Evolutionary conservation across 2,888 invertebrate species (phyloP).

Genomic region (Caenorhabditis imperialis): DNA sequence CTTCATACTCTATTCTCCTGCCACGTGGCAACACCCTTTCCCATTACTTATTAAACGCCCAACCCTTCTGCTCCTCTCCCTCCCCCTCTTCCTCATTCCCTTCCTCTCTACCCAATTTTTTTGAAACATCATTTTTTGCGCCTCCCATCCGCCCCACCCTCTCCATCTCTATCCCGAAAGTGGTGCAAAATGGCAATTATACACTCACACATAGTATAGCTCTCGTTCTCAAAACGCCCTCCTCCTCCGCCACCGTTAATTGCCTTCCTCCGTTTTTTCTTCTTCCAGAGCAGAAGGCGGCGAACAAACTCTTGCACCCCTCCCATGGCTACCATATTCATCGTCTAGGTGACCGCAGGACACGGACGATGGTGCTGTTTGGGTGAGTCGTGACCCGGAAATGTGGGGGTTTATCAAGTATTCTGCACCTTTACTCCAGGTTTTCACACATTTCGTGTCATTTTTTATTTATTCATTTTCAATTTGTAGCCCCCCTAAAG

Average conservation of each 20-base stretch:
- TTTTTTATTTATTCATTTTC: no score
- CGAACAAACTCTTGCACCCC: no score
- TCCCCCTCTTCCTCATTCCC: background rate
- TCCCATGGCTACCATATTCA: slow-evolving; percentile 35
- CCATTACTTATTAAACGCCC: no score
- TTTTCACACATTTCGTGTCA: no score
- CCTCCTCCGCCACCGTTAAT: no score
- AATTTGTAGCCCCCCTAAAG: no score
- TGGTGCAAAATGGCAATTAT: slow-evolving; percentile 1
- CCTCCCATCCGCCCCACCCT: background rate
- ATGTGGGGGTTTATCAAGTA: no score
- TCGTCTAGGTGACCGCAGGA: slow-evolving; percentile 11
- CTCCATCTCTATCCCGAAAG: background rate
- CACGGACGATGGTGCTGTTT: slow-evolving; percentile 19
- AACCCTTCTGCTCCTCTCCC: background rate
- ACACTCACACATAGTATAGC: background rate
- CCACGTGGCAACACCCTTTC: no score
- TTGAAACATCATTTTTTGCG: slow-evolving; percentile 3
- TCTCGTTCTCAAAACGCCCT: background rate
- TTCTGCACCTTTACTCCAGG: no score
- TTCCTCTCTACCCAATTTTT: slow-evolving; percentile 2
- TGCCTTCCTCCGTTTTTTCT: no score
- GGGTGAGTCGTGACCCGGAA: slow-evolving; percentile 20
- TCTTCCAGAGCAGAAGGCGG: no score
- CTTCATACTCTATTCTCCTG: no score